Evolutionary conservation across 2,797 vertebrate species (phyloP), one percentile per base, ranked within the genome.

Genomic region (Buphagus erythrorhynchus): DNA sequence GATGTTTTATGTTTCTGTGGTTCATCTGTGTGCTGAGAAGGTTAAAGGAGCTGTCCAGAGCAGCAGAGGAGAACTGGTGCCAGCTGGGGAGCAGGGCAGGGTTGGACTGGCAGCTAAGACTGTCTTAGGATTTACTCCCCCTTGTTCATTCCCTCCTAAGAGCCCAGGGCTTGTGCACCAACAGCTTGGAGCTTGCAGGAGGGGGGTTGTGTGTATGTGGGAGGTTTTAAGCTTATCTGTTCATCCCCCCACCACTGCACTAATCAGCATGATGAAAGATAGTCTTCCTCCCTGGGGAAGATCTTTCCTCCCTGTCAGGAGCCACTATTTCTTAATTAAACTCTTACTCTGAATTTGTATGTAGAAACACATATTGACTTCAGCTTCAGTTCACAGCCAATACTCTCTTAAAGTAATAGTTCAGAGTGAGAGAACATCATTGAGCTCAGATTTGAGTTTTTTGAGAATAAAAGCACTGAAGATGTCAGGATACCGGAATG

Each of bases 201-300:
- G 62, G 48, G 26, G 26, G 20, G 13, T 2, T 20, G 48, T 58
- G n/a, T 59, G 13, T 11, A 48, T 0, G 42, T 58, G 42, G 73
- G 59, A 89, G 74, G 82, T 61, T 85, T 40, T 57, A n/a, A 81
- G 90, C 79, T 91, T 79, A 49, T 91, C 85, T 90, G 5, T 89
- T 95, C 80, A 35, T 40, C 48, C 43, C 43, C 14, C 22, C 45
- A n/a, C 58, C 10, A 15, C 78, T 65, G 35, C 67, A 28, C 71
- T 87, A 42, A 82, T 82, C 8, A 2, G 9, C 0, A 0, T 46
- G 78, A 76, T 79, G 82, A 68, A 63, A 87, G 59, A 76, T 52
- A 58, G 6, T 74, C 62, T 78, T 90, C 66, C 31, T 91, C 61
- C n/a, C 57, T 66, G 62, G 65, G 59, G 77, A 93, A 89, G 73